These are phyloP conservation scores for Philonicus albiceps DNA, from an alignment of 2,888 invertebrate species.

Conservation along the genomic window DNA sequence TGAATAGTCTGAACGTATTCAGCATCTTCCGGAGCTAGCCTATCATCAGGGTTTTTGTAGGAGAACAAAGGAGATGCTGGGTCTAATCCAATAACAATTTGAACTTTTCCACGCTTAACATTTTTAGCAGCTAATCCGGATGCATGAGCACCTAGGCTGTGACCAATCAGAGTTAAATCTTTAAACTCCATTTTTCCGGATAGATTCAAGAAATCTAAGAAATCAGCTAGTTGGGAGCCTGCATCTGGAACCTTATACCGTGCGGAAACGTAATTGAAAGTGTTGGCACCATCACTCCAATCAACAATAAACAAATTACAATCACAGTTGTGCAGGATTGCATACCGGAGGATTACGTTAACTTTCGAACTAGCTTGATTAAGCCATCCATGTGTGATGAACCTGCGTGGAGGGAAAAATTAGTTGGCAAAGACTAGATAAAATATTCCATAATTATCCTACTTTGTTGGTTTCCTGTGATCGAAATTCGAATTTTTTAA, in stretches of 20 bases:
- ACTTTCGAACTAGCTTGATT: conserved; percentile 64
- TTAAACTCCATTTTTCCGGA: conserved; percentile 64
- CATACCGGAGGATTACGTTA: conserved; percentile 56
- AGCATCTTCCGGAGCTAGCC: conserved; percentile 56
- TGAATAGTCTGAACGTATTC: conserved; percentile 59
- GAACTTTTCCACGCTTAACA: conserved; percentile 65
- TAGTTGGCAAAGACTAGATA: background rate
- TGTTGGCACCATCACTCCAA: conserved; percentile 66
- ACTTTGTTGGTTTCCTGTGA: conserved; percentile 3
- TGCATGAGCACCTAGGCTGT: conserved; percentile 69
- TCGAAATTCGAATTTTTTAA: background rate
- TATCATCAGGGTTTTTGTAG: conserved; percentile 51
- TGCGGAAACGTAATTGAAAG: conserved; percentile 68
- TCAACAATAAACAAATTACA: conserved; percentile 69
- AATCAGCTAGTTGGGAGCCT: conserved; percentile 51
- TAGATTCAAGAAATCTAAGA: conserved; percentile 62
- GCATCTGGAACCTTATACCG: conserved; percentile 59
- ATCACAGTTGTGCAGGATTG: conserved; percentile 67
- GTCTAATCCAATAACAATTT: conserved; percentile 64
- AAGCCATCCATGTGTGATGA: conserved; percentile 67
- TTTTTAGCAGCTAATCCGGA: conserved; percentile 68
- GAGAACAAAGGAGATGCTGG: conserved; percentile 53
- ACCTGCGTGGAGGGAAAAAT: conserved; percentile 47
- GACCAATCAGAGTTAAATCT: conserved; percentile 66
- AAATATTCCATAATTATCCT: background rate